These are phyloP conservation scores for Troides oblongomaculatus DNA, from an alignment of 2,888 invertebrate genomes.

Conservation along the genomic window DNA sequence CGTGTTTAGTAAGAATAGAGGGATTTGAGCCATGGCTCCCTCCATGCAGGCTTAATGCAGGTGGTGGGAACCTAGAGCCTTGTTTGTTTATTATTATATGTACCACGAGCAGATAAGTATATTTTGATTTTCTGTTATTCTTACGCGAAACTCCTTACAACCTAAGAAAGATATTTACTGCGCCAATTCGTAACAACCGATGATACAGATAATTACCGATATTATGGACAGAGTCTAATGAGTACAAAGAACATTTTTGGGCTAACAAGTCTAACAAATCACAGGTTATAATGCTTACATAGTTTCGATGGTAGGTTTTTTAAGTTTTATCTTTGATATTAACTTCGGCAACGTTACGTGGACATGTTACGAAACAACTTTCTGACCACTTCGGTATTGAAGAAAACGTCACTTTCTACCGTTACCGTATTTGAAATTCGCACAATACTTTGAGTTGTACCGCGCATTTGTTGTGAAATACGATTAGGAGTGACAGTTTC, in stretches of 20 bases:
- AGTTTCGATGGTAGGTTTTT: neutral
- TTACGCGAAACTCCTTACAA: no score
- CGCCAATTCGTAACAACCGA: no score
- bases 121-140: no score
- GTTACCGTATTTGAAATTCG: slow-evolving; percentile 24
- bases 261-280: neutral
- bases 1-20: no score
- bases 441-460: neutral
- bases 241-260: neutral
- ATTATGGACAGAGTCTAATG: neutral
- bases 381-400: slow-evolving; percentile 26
- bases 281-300: neutral
- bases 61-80: neutral
- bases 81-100: neutral
- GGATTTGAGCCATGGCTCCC: no score
- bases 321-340: slow-evolving; percentile 17
- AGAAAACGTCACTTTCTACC: slow-evolving; percentile 26
- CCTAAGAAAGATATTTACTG: no score
- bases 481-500: neutral
- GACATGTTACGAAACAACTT: slow-evolving; percentile 29
- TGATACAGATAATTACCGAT: neutral
- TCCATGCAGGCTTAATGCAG: no score
- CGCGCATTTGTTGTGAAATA: neutral
- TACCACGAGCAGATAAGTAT: neutral
- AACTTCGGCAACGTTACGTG: slow-evolving; percentile 18